These are phyloP conservation scores for Rhabdomys dilectus DNA, from an alignment of 2,113 vertebrate species.

Conservation along the genomic window DNA sequence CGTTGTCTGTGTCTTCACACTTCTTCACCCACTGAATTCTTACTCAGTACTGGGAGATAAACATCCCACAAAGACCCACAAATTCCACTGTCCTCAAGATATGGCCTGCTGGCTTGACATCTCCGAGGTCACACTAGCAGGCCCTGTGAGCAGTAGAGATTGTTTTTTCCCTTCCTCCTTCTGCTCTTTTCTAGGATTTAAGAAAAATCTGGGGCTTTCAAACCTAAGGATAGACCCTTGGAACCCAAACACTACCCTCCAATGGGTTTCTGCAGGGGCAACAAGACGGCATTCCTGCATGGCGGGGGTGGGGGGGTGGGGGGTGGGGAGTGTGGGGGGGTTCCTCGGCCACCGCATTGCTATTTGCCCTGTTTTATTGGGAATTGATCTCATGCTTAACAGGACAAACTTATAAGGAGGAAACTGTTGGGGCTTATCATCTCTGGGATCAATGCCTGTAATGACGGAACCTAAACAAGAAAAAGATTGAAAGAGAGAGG, in stretches of 20 bases:
- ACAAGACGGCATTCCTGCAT: neutral
- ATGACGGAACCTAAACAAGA: neutral
- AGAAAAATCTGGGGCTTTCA: neutral
- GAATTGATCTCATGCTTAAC: conserved; percentile 12
- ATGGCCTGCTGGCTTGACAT: neutral
- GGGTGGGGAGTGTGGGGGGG: neutral
- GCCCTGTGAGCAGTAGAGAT: neutral
- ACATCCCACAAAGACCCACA: neutral
- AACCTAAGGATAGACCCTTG: neutral
- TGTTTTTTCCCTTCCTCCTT: neutral
- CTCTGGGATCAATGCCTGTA: conserved; percentile 15
- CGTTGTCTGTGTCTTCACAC: neutral
- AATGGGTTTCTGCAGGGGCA: fast-evolving
- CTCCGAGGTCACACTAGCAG: neutral
- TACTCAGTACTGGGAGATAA: neutral
- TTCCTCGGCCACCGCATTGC: neutral
- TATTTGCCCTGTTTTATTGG: neutral
- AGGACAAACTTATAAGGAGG: neutral
- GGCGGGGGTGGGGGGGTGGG: neutral
- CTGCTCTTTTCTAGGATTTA: neutral
- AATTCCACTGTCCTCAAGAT: neutral
- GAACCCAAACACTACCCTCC: neutral
- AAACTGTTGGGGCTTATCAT: neutral
- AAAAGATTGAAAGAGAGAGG: neutral
- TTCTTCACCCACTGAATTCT: neutral